Conservation (phyloP, 2,113 vertebrate genomes). For the Cairina moschata region DNA sequence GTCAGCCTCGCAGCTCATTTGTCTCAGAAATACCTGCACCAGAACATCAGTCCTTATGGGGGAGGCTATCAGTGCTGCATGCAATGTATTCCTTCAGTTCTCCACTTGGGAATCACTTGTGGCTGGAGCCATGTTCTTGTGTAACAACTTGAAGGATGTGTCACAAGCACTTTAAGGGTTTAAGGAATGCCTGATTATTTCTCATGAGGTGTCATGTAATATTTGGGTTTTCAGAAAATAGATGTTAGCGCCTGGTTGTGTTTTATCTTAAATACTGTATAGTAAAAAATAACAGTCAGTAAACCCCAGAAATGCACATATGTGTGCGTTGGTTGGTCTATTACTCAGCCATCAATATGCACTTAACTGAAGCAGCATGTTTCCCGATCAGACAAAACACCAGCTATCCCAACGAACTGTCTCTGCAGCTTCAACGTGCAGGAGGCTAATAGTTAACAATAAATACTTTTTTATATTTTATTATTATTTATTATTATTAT, state of each 20-base stretch:
- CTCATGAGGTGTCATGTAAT: background rate
- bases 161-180: background rate
- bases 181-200: background rate
- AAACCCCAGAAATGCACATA: background rate
- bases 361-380: slow-evolving; percentile 40
- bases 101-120: background rate
- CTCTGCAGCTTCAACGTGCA: slow-evolving; percentile 25
- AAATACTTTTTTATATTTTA: slow-evolving; percentile 20
- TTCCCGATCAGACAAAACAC: slow-evolving; percentile 3
- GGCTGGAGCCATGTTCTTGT: background rate
- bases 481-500: slow-evolving; percentile 38
- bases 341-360: background rate
- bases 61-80: background rate
- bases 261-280: background rate
- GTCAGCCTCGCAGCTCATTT: background rate
- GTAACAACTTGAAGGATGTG: background rate
- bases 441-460: slow-evolving; percentile 69
- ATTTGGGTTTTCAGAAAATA: background rate
- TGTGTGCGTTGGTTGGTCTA: background rate
- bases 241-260: background rate
- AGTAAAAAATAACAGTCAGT: background rate
- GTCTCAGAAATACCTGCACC: background rate
- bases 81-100: background rate
- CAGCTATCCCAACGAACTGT: background rate
- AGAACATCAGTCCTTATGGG: background rate